Evolutionary conservation across 2,888 invertebrate genomes (phyloP).

Genomic region (Apeira syringaria): DNA sequence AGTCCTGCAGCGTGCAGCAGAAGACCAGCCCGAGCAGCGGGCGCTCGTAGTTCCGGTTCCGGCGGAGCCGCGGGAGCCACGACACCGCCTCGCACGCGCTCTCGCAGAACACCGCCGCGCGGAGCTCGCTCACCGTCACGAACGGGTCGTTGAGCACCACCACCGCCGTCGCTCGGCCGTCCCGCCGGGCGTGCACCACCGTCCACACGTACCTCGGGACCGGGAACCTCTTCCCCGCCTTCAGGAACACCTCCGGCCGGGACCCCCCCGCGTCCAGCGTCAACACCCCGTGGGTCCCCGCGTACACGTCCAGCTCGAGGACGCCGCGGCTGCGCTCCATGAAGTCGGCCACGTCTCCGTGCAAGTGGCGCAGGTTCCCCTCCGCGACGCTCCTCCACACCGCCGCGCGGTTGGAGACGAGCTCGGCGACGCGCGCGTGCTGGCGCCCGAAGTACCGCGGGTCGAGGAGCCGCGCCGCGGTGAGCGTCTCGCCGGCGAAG

Average conservation of each 20-base stretch:
- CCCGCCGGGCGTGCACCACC: conserved; percentile 42
- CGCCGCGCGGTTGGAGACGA: conserved; percentile 62
- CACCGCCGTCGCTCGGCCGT: conserved; percentile 47
- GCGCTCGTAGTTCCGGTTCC: conserved; percentile 61
- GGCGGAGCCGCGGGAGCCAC: conserved; percentile 56
- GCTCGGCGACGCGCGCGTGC: conserved; percentile 58
- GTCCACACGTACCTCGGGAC: conserved; percentile 71
- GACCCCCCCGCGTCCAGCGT: conserved; percentile 39
- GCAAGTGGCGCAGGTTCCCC: conserved; percentile 63
- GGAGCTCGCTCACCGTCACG: conserved; percentile 70
- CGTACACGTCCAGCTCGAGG: conserved; percentile 46
- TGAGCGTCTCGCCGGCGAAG: conserved; percentile 60
- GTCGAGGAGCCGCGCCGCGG: conserved; percentile 53
- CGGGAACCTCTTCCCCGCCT: conserved; percentile 57
- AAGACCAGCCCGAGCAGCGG: conserved; percentile 64
- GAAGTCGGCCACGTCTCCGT: conserved; percentile 52
- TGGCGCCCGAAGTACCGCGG: conserved; percentile 63
- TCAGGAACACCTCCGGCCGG: conserved; percentile 41
- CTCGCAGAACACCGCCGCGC: conserved; percentile 65
- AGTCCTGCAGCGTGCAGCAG: conserved; percentile 61
- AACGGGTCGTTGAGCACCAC: conserved; percentile 71
- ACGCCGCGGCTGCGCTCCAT: conserved; percentile 33
- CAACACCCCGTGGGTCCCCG: conserved; percentile 56
- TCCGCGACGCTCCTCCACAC: conserved; percentile 63
- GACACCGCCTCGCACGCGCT: conserved; percentile 57